Base-by-base conservation (phyloP, 2,888 invertebrate genomes). In the Dinocampus coccinellae region DNA sequence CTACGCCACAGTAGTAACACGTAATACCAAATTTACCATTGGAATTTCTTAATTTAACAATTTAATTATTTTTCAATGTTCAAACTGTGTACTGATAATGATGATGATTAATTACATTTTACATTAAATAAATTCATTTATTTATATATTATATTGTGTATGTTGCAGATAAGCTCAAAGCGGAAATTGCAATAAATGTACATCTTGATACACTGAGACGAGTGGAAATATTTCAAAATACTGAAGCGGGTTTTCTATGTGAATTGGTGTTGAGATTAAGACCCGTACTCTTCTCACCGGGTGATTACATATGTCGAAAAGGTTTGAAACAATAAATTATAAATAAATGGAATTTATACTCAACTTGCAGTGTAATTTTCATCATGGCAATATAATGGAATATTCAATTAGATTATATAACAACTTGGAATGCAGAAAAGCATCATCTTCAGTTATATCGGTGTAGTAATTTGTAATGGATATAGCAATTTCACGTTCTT, bases 161-260 rank as follows among this genome's bases (percentile, higher is more conserved):
- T 62, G 72, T 82, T 84, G 2, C 87, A 89, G 98, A 98, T 90
- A 98, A 98, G 89, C 92, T 98, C 83, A 98, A 98, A 89, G 98
- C 98, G 74, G 99, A 99, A 90, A 99, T 99, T 85, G 98, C 98
- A 85, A 98, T 99, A 89, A 98, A 99, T 90, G 98, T 99, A 82
- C 98, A 99, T 89, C 91, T 99, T 89, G 98, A 99, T 90, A 99
- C 98, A 75, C 90, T 99, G 87, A 97, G 97, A 89, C 91, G 97
- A 88, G 97, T 99, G 86, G 98, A 99, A 90, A 99, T 99, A 87
- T 99, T 99, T 90, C 98, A 99, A 90, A 98, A 98, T 89, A 99
- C 98, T 65, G 99, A 99, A 89, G 98, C 98, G 74, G 99, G 99
- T 71, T 99, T 99, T 90, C 92, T 99, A 77, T 98, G 98, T 88